phyloP scores from a whole-genome alignment of 2,113 vertebrate genomes.

The Ageneiosus marmoratus region DNA sequence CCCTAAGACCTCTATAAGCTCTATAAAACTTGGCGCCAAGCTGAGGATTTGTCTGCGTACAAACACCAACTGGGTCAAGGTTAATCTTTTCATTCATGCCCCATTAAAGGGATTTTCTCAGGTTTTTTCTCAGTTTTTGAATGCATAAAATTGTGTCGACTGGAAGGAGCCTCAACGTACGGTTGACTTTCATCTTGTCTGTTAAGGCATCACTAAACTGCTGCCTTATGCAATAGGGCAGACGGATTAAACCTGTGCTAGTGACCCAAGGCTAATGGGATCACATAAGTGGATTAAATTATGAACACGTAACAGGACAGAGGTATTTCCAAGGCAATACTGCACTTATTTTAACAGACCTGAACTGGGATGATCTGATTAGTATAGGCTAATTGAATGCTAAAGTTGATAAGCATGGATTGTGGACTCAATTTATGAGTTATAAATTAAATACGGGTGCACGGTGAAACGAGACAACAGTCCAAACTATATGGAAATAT shows the following conservation, averaged over 20 bases:
- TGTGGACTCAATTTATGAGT: background rate
- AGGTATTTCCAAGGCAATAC: constrained; percentile 16
- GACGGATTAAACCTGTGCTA: constrained; percentile 44
- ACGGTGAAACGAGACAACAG: background rate
- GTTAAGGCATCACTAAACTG: constrained; percentile 26
- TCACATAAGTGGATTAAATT: constrained; percentile 47
- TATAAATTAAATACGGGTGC: background rate
- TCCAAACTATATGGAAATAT: background rate
- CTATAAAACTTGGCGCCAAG: background rate
- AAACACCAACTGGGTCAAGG: constrained; percentile 25
- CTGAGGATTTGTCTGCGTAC: constrained; percentile 20
- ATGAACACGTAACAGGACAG: constrained; percentile 18
- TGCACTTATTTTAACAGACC: too few relatives aligned
- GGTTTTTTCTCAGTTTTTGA: background rate
- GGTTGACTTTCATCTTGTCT: constrained; percentile 30
- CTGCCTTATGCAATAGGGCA: constrained; percentile 21
- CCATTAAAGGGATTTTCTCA: constrained; percentile 26
- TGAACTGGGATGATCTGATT: background rate
- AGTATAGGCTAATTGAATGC: background rate
- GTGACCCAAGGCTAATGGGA: constrained; percentile 48
- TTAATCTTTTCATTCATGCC: constrained; percentile 37
- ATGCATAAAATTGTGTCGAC: background rate
- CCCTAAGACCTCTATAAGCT: background rate
- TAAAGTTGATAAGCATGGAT: background rate
- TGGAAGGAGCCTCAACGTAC: background rate